Percentiles rank a stretch among this genome's conserved stretches.
Evolutionary conservation across 2,888 invertebrate genomes (phyloP).

Genomic region (Dasypogon diadema): DNA sequence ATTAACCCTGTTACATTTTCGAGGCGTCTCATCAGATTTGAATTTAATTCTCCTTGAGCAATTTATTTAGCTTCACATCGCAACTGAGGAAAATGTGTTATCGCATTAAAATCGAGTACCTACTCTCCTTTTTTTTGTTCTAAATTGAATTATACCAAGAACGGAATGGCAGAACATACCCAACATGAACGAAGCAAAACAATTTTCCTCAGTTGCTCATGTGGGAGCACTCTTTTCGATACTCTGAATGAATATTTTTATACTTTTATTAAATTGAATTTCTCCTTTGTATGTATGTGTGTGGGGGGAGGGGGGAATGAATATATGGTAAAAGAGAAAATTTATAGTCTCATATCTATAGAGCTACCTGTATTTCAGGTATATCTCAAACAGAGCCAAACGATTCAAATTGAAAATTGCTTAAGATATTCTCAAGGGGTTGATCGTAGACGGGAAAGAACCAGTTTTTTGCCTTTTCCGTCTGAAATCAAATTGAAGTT

Average conservation of each 20-base stretch:
- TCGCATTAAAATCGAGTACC: slow-evolving; percentile 28
- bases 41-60: slow-evolving; percentile 45
- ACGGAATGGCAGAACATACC: slow-evolving; percentile 5
- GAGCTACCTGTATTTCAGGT: slow-evolving; percentile 26
- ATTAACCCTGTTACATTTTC: slow-evolving; percentile 15
- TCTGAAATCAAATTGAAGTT: slow-evolving; percentile 53
- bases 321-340: background rate
- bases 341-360: slow-evolving; percentile 31
- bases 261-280: slow-evolving; percentile 49
- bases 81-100: slow-evolving; percentile 19
- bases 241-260: slow-evolving; percentile 48
- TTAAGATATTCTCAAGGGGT: slow-evolving; percentile 53
- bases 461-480: slow-evolving; percentile 28
- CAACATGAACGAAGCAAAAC: slow-evolving; percentile 52
- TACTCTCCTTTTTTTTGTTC: slow-evolving; percentile 35
- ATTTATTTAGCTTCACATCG: slow-evolving; percentile 33
- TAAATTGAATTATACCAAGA: slow-evolving; percentile 53
- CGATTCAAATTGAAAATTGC: slow-evolving; percentile 55
- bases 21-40: background rate
- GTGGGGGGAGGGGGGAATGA: background rate
- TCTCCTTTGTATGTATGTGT: background rate
- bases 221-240: slow-evolving; percentile 55
- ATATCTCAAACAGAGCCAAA: slow-evolving; percentile 45
- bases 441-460: slow-evolving; percentile 12
- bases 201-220: slow-evolving; percentile 57